These are phyloP conservation scores for Datnioides undecimradiatus DNA, from an alignment of 2,113 vertebrate species.

Conservation along the genomic window DNA sequence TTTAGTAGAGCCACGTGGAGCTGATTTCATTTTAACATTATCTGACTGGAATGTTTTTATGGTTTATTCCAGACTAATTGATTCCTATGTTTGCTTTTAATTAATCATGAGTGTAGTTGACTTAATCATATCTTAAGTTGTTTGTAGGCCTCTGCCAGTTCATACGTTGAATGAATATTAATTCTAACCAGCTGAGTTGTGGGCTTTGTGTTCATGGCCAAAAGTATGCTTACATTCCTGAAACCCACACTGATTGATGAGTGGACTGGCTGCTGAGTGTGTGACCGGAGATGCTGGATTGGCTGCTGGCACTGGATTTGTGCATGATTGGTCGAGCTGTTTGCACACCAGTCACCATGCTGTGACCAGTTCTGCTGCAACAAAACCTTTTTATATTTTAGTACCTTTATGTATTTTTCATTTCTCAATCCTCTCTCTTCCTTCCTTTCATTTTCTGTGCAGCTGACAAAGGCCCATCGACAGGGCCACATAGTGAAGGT, in stretches of 20 bases:
- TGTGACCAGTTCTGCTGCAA: slow-evolving; percentile 35
- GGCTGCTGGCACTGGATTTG: slow-evolving; percentile 59
- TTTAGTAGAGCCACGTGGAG: neutral
- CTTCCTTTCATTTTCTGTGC: slow-evolving; percentile 18
- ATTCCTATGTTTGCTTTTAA: neutral
- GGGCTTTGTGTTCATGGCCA: slow-evolving; percentile 49
- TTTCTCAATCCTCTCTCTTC: neutral
- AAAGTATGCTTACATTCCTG: slow-evolving; percentile 53
- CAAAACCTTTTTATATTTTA: neutral
- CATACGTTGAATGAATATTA: slow-evolving; percentile 39
- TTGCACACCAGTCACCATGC: slow-evolving; percentile 50
- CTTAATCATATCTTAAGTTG: slow-evolving; percentile 1
- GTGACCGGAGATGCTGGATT: slow-evolving; percentile 42
- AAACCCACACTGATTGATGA: slow-evolving; percentile 52
- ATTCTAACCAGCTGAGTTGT: slow-evolving; percentile 55
- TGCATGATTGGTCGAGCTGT: slow-evolving; percentile 72
- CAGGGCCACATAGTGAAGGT: slow-evolving; percentile 99
- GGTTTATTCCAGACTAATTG: neutral
- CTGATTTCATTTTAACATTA: neutral
- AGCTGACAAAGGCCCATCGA: slow-evolving; percentile 98
- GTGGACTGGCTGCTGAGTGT: slow-evolving; percentile 63
- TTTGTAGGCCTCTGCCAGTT: slow-evolving; percentile 36
- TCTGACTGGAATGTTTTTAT: neutral
- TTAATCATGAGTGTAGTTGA: slow-evolving; percentile 8
- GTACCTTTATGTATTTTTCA: neutral